Evolutionary conservation across 2,113 vertebrate species (phyloP).

Genomic region (Picathartes gymnocephalus): DNA sequence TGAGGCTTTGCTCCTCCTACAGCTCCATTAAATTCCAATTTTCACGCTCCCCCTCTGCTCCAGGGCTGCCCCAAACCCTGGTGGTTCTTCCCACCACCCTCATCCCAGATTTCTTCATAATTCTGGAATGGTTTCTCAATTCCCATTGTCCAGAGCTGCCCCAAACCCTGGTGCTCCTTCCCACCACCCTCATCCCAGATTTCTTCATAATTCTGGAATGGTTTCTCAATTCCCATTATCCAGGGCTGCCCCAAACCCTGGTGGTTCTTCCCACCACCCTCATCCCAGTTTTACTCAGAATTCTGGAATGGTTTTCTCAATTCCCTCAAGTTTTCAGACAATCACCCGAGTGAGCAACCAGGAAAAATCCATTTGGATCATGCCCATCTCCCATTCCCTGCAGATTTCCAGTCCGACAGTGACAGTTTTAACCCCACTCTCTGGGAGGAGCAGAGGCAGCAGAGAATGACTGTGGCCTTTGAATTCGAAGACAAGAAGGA

Average conservation of each 20-base stretch:
- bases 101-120: neutral
- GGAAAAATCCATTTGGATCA: neutral
- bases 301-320: neutral
- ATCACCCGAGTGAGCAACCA: rapidly evolving
- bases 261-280: neutral
- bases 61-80: neutral
- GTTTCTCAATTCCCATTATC: too few relatives aligned
- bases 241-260: neutral
- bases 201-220: too few relatives aligned
- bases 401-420: slow-evolving; percentile 98
- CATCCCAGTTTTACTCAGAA: neutral
- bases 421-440: slow-evolving; percentile 98
- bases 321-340: neutral
- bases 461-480: slow-evolving; percentile 98
- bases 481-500: slow-evolving; percentile 99
- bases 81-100: neutral
- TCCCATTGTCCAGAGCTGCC: neutral
- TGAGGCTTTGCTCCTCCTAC: neutral
- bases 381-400: neutral
- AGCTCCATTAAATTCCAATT: neutral
- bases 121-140: neutral
- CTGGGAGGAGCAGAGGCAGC: slow-evolving; percentile 98
- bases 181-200: neutral
- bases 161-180: neutral
- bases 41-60: neutral